Conservation (phyloP, 2,888 invertebrate species). For the Drosophila putrida region DNA sequence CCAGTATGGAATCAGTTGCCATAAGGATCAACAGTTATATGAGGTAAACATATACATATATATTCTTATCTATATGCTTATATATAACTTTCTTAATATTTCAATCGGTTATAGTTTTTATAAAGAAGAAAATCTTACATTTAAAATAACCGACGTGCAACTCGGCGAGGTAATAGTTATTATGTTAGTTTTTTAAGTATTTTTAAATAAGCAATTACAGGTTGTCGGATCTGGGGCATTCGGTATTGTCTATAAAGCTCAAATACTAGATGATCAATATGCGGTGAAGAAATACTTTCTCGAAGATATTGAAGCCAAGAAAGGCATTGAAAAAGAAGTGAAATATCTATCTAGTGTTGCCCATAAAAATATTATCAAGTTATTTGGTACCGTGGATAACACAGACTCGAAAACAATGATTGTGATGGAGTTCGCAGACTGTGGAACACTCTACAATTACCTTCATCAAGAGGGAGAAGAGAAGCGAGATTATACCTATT, state of each 20-base stretch:
- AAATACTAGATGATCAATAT: background rate
- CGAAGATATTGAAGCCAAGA: background rate
- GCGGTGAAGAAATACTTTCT: constrained; percentile 1
- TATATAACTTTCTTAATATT: background rate
- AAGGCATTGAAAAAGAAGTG: constrained; percentile 10
- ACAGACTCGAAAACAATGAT: background rate
- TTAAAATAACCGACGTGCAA: background rate
- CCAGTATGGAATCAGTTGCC: background rate
- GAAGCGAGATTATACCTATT: background rate
- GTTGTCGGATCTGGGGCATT: constrained; percentile 6
- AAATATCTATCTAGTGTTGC: background rate
- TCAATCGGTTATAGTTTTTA: background rate
- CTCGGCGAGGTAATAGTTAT: background rate
- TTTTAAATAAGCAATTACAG: background rate
- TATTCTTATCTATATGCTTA: background rate
- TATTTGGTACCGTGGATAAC: background rate
- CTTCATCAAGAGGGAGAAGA: background rate
- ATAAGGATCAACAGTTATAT: background rate
- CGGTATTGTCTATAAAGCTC: constrained; percentile 7
- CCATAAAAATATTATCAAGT: constrained; percentile 19
- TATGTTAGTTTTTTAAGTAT: too few species aligned
- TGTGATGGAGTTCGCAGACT: constrained; percentile 30
- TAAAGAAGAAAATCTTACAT: background rate
- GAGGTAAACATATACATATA: background rate
- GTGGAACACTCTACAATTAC: constrained; percentile 26